Evolutionary conservation across 1,140 invertebrate genomes (phyloP).

Genomic region (Scylla paramamosain): DNA sequence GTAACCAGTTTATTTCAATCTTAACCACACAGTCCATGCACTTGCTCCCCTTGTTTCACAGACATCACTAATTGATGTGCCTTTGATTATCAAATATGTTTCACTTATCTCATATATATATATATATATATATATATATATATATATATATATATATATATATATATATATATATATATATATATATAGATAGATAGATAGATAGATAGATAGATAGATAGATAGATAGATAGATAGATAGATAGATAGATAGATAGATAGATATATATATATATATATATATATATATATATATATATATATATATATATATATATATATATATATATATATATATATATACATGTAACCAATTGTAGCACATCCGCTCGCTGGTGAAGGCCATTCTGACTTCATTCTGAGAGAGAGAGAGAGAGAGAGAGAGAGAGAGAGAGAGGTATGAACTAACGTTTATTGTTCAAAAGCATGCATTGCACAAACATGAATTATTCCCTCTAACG

Average conservation of each 20-base stretch:
- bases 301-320: conserved; percentile 30
- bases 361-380: too few species aligned
- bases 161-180: conserved; percentile 25
- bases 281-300: conserved; percentile 41
- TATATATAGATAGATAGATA: too few species aligned
- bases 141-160: conserved; percentile 13
- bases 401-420: too few species aligned
- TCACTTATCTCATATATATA: too few species aligned
- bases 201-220: neutral
- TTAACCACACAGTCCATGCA: too few species aligned
- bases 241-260: neutral
- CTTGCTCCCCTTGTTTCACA: neutral
- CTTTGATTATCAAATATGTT: neutral
- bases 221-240: conserved; percentile 17
- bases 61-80: neutral
- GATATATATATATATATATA: conserved; percentile 38
- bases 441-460: too few species aligned
- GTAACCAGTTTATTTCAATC: too few species aligned
- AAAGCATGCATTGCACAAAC: too few species aligned
- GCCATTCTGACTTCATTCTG: too few species aligned
- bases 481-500: too few species aligned
- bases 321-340: conserved; percentile 34
- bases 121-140: conserved; percentile 44
- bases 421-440: too few species aligned
- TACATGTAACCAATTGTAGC: neutral